Evolutionary conservation across 2,113 vertebrate species (phyloP).

Genomic region (Bubalus kerabau): DNA sequence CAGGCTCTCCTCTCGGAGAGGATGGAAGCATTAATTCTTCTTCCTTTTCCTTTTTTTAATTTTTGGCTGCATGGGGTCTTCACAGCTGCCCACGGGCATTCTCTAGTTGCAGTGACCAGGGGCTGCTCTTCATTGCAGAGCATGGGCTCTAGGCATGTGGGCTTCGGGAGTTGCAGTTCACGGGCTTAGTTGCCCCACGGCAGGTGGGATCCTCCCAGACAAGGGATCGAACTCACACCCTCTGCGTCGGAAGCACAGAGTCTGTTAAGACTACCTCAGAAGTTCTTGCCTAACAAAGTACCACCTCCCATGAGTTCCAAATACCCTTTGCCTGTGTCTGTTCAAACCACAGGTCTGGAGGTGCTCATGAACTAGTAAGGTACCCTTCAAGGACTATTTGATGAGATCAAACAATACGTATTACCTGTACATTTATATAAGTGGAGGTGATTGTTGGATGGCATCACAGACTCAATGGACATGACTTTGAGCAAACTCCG

Average conservation of each 20-base stretch:
- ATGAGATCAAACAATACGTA: not conserved
- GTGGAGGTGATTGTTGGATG: not conserved
- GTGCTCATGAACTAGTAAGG: no score
- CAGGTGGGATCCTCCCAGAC: not conserved
- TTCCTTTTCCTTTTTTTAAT: not conserved
- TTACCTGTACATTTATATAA: not conserved
- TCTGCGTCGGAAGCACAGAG: not conserved
- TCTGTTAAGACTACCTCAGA: not conserved
- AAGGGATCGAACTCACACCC: not conserved
- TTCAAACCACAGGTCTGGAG: not conserved
- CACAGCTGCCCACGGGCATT: accelerated
- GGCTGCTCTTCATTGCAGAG: not conserved
- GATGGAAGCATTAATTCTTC: not conserved
- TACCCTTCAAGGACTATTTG: not conserved
- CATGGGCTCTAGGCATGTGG: not conserved
- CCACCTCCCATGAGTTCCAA: not conserved
- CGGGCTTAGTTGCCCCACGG: not conserved
- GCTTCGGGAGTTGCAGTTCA: not conserved
- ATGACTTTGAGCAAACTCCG: not conserved
- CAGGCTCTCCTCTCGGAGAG: accelerated
- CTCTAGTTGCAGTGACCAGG: not conserved
- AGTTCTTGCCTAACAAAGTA: not conserved
- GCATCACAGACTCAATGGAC: not conserved
- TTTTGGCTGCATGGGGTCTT: not conserved
- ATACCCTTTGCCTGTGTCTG: not conserved